Base-by-base conservation (phyloP, 2,113 vertebrate species). In the Ceyx margarethae region DNA sequence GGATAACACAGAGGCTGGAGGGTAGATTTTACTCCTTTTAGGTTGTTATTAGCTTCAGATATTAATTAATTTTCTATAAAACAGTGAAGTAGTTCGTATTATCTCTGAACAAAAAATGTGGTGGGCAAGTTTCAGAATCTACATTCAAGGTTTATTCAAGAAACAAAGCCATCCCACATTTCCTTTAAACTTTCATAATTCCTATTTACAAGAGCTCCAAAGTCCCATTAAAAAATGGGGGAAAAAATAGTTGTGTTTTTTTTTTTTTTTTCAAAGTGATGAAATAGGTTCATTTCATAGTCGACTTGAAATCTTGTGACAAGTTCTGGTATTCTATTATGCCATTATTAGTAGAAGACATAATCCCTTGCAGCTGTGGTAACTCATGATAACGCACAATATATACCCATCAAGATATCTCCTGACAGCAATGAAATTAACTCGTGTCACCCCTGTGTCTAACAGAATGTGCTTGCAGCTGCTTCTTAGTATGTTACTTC, bases 371-470 rank as follows among this genome's bases (percentile, higher is more conserved):
- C 95, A 96, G 95, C 95, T 97, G 95, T 96, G 96, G 94, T 94
- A 97, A 94, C 95, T 97, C 96, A 94, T 88, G 95, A 96, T 97
- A 97, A 96, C 84, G 5, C 87, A 96, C 84, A 95, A 96, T 96
- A 96, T 96, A 97, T 75, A 96, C 96, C 93, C 95, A 97, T 96
- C 96, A 96, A 96, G 96, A 96, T 97, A 96, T 94, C 93, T 96
- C 76, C 89, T 96, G 96, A 97, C 96, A 97, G 96, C 90, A 96
- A 93, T 89, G 95, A 97, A 97, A 97, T 97, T 97, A 96, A 95
- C 95, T 97, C 10, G 3, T 96, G 96, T 96, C 96, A 97, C 85
- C 95, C 81, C 69, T 94, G 69, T 90, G 95, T 96, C 95, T 97
- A 96, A 88, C 80, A 94, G 89, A 95, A 93, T 89, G 87, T 71